Conservation (phyloP, 2,797 vertebrate genomes). For the Chaunax sp. region DNA sequence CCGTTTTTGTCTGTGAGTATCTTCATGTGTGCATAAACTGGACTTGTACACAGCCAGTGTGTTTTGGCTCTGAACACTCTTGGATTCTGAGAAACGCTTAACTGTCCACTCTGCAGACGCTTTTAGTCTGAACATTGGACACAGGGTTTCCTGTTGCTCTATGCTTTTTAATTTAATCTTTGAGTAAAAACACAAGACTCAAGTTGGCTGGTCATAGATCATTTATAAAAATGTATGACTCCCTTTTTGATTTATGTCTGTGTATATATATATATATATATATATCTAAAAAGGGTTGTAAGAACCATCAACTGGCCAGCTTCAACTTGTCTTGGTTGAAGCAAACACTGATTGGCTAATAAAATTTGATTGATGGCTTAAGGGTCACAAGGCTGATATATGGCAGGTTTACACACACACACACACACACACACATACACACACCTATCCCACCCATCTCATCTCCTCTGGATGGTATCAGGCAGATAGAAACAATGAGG, state of each 20-base stretch:
- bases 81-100: slow-evolving; percentile 44
- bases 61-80: slow-evolving; percentile 51
- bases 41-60: slow-evolving; percentile 30
- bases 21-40: slow-evolving; percentile 18
- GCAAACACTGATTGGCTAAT: slow-evolving; percentile 46
- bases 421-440: slow-evolving; percentile 7
- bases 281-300: background rate
- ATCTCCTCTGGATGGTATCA: slow-evolving; percentile 38
- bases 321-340: slow-evolving; percentile 35
- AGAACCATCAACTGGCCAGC: slow-evolving; percentile 10
- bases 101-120: slow-evolving; percentile 20
- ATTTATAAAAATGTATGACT: background rate
- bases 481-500: slow-evolving; percentile 12
- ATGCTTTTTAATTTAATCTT: slow-evolving; percentile 13
- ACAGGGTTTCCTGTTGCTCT: too few species aligned
- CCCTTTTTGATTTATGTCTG: slow-evolving; percentile 4
- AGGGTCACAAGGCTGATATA: slow-evolving; percentile 33
- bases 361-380: slow-evolving; percentile 41
- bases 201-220: background rate
- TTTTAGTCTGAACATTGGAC: too few species aligned
- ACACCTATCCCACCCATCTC: slow-evolving; percentile 1
- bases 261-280: too few species aligned
- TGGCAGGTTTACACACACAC: slow-evolving; percentile 13
- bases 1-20: slow-evolving; percentile 30
- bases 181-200: slow-evolving; percentile 9